Conservation (phyloP, 2,888 invertebrate genomes). For the Sphaerophoria taeniata region DNA sequence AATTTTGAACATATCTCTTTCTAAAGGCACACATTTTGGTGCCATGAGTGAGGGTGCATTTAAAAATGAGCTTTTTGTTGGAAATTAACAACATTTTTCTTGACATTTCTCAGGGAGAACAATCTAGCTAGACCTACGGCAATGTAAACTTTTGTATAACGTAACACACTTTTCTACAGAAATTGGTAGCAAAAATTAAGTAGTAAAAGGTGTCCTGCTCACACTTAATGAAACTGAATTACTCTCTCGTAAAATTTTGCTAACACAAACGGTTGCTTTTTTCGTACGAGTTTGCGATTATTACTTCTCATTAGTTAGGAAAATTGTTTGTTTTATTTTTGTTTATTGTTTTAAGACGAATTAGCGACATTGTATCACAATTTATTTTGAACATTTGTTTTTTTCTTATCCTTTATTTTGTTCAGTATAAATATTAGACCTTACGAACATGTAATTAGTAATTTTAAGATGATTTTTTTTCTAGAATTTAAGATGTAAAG, state of each 20-base stretch:
- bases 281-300: slow-evolving; percentile 4
- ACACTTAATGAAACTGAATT: slow-evolving; percentile 19
- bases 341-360: slow-evolving; percentile 43
- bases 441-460: slow-evolving; percentile 54
- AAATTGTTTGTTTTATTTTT: slow-evolving; percentile 40
- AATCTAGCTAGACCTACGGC: slow-evolving; percentile 40
- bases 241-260: slow-evolving; percentile 2
- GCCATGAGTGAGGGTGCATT: slow-evolving; percentile 61
- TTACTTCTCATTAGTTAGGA: slow-evolving; percentile 69
- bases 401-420: slow-evolving; percentile 44
- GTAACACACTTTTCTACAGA: too few relatives aligned
- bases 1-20: not conserved
- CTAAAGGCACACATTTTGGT: slow-evolving; percentile 28
- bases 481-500: slow-evolving; percentile 62
- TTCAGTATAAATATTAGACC: slow-evolving; percentile 36
- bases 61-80: slow-evolving; percentile 50
- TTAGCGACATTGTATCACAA: slow-evolving; percentile 54
- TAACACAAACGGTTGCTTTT: slow-evolving; percentile 34
- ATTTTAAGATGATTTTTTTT: slow-evolving; percentile 55
- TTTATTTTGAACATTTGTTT: slow-evolving; percentile 10
- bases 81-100: slow-evolving; percentile 4
- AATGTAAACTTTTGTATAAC: slow-evolving; percentile 54
- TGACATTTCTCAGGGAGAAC: slow-evolving; percentile 52
- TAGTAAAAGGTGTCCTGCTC: slow-evolving; percentile 21
- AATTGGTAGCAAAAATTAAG: too few relatives aligned